phyloP scores from a whole-genome alignment of 2,797 vertebrate species.

The Notolepis coatsorum region DNA sequence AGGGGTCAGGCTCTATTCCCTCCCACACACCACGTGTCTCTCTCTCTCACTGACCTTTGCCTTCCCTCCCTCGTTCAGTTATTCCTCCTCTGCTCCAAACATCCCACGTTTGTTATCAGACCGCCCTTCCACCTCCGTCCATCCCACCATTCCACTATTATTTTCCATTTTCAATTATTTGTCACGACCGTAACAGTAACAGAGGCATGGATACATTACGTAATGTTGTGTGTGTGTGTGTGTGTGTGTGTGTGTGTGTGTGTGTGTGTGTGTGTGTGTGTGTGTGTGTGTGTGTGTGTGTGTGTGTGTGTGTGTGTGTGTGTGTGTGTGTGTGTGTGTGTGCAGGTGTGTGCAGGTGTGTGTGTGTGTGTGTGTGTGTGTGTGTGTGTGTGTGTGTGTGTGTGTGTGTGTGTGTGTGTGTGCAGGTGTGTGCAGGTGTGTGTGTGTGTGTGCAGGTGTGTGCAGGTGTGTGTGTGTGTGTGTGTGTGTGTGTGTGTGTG shows the following conservation, averaged over 20 bases:
- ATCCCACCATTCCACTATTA: background rate
- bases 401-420: conserved; percentile 9
- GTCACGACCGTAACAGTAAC: conserved; percentile 3
- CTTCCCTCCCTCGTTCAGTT: background rate
- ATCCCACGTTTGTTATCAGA: background rate
- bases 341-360: background rate
- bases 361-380: conserved; percentile 3
- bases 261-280: background rate
- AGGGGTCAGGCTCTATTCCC: no score
- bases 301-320: conserved; percentile 1
- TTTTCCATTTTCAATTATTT: background rate
- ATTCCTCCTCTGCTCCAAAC: background rate
- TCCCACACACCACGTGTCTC: background rate
- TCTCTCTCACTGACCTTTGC: background rate
- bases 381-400: conserved; percentile 7
- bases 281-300: background rate
- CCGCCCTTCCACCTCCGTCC: background rate
- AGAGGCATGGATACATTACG: background rate
- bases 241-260: background rate
- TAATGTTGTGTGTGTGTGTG: background rate
- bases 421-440: background rate
- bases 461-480: conserved; percentile 2
- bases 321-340: background rate
- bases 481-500: conserved; percentile 1
- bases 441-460: background rate